A percentile compares a stretch with the other conserved stretches of the same genome.
Evolutionary conservation across 2,797 vertebrate species (phyloP).

Genomic region (Microhierax caerulescens): DNA sequence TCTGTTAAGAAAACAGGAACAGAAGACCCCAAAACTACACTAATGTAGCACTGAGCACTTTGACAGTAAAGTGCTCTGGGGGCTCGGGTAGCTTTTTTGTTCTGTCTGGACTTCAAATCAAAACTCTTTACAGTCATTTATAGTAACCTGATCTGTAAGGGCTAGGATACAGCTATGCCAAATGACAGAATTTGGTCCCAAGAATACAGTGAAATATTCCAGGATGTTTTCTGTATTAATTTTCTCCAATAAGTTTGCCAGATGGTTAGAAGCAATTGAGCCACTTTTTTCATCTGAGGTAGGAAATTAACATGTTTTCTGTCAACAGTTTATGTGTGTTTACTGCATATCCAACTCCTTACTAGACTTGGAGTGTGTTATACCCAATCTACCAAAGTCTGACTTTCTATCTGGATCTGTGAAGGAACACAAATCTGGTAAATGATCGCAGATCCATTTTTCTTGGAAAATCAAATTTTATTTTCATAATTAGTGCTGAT

Average conservation of each 20-base stretch:
- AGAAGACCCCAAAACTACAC: background rate
- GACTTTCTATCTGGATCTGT: background rate
- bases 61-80: background rate
- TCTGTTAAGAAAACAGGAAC: background rate
- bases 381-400: background rate
- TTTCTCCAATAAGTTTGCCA: background rate
- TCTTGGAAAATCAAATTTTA: conserved; percentile 11
- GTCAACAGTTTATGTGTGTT: background rate
- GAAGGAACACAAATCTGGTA: background rate
- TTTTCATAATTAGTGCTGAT: conserved; percentile 14
- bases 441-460: background rate
- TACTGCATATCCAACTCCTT: background rate
- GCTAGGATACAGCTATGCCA: background rate
- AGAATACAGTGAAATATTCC: background rate
- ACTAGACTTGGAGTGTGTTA: background rate
- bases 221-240: background rate
- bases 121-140: background rate
- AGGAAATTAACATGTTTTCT: background rate
- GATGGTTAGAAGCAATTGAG: background rate
- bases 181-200: background rate
- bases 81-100: background rate
- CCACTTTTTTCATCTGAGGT: background rate
- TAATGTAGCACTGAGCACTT: background rate
- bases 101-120: background rate
- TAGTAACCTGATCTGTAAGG: background rate